Evolutionary conservation across 2,113 vertebrate species (phyloP).

Genomic region (Nesogale talazaci): DNA sequence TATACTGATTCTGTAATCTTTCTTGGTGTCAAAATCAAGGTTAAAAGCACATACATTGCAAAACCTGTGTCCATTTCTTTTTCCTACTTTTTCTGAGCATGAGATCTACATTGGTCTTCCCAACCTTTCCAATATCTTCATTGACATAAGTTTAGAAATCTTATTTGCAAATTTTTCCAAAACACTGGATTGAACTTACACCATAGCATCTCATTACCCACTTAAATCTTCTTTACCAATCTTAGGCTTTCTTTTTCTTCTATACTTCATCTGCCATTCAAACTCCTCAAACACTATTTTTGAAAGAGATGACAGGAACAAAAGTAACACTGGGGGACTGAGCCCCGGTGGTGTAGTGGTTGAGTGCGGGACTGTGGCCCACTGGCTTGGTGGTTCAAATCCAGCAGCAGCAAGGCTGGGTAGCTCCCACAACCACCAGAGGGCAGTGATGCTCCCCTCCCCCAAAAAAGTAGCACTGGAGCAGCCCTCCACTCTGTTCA

Average conservation of each 20-base stretch:
- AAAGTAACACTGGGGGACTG: not conserved
- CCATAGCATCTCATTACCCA: not conserved
- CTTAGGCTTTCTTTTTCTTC: conserved; percentile 20
- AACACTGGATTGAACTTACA: not conserved
- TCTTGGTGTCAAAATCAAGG: not conserved
- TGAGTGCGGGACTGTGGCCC: too few species aligned
- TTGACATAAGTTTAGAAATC: not conserved
- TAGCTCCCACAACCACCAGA: too few species aligned
- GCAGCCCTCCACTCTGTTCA: not conserved
- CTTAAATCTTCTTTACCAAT: not conserved
- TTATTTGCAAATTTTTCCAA: conserved; percentile 3
- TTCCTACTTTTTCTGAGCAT: not conserved
- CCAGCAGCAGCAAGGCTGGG: too few species aligned
- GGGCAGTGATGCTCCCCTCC: too few species aligned
- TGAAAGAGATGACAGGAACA: not conserved
- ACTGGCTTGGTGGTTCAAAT: too few species aligned
- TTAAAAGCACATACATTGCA: not conserved
- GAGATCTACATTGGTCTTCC: not conserved
- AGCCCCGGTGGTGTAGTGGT: too few species aligned
- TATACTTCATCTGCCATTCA: conserved; percentile 18
- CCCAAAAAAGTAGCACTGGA: not conserved
- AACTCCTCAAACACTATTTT: conserved; percentile 13
- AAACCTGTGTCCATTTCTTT: not conserved
- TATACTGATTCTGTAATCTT: not conserved
- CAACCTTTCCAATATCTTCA: not conserved